Evolutionary conservation across 92 coral and sea anemone genomes (phyloP), one percentile per base, ranked within the genome.

Genomic region (Virgularia gustaviana): DNA sequence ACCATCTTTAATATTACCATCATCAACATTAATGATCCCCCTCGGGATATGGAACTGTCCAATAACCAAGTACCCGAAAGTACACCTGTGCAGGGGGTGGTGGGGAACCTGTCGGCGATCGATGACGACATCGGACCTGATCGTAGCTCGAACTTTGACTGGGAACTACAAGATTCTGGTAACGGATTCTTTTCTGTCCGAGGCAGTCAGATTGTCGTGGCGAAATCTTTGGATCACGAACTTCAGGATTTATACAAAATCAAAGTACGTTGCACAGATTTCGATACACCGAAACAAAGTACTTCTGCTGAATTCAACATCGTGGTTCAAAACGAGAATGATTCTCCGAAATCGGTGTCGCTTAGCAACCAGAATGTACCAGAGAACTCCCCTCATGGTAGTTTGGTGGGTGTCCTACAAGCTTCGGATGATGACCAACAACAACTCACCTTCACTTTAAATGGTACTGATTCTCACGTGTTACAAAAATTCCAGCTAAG

Each of bases 381-480:
- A 25, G 97, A 91, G 78, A 91, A 91, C 76, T 80, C 95, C 13
- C 88, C 85, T 15, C 33, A 39, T 25, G 81, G 75, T 32, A 84
- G 88, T 24, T 43, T 85, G 10, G 88, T 91, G 24, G 97, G 97
- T 35, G 65, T 61, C 18, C 43, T 91, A 28, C 70, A 63, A 9
- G 97, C 87, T 3, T 52, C 75, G 23, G 97, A 91, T 65, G 90
- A 91, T 45, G 97, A 91, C 49, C 65, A 83, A 47, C 96, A 91
- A 59, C 63, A 85, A 1, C 51, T 91, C 19, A 54, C 81, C 35
- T 91, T 86, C 74, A 64, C 76, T 47, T 81, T 91, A 37, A 68
- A 81, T 45, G 87, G 74, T 58, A 89, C 91, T 62, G 84, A 86
- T 34, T 18, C 34, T 1, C 63, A 10, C 36, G 78, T 88, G 24